Base-by-base conservation (phyloP, 2,888 invertebrate species). In the Spisula subtruncata region DNA sequence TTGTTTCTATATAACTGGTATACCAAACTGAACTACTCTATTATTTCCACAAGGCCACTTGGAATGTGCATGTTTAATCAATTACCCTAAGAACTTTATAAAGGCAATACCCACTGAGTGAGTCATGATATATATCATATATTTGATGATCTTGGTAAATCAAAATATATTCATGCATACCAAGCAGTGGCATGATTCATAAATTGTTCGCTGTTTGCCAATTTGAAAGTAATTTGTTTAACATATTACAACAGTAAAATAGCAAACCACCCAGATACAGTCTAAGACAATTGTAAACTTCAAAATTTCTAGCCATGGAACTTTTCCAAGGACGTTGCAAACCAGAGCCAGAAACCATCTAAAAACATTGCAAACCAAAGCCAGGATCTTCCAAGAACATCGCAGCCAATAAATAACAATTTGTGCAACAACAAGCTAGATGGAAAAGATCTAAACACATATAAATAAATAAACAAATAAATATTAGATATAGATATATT, bases 11-110 rank as follows among this genome's bases (percentile, higher is more conserved):
- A 6, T n/a, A 20, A n/a, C n/a, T 20, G 20, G 60, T 18, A n/a
- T 60, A 60, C n/a, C 60, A 60, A 20, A 20, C 60, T 60, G 60
- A 60, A 60, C 60, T 60, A 20, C n/a, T 20, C 12, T 48, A 51
- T 16, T 51, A 16, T 51, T 51, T 51, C 51, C 12, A 12, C 51
- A 51, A 51, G 51, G 51, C 14, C n/a, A n/a, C 12, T 10, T 10
- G n/a, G 60, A 66, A 66, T 66, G 60, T 66, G 60, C 60, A 66
- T 66, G 60, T 25, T 66, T 66, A 25, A 66, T 66, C n/a, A 66
- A 66, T 66, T 66, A 66, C 10, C 10, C 10, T n/a, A 25, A 25
- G 60, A 66, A 66, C 60, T 25, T 20, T 14, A 25, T 66, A n/a
- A 66, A 66, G 60, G 25, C n/a, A 25, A 6, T 66, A 25, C 8